phyloP scores from a whole-genome alignment of 30 jellyfish, hydroid and myxozoan species.

The Aurelia coerulea region DNA sequence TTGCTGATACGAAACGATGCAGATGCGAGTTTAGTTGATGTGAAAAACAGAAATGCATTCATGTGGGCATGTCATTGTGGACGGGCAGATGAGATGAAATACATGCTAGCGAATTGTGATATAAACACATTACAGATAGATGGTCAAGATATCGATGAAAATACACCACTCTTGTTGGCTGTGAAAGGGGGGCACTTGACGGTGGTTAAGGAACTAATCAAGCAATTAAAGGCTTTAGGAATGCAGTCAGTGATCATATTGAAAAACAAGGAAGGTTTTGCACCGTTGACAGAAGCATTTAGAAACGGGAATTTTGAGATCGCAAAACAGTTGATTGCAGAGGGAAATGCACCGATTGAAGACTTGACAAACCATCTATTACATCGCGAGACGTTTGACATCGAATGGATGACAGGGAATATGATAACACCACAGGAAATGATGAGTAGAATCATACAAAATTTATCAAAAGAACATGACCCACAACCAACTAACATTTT shows the following conservation, averaged over 20 bases:
- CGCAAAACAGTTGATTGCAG: constrained; percentile 40
- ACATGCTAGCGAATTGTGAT: constrained; percentile 30
- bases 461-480: constrained; percentile 32
- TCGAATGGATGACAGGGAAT: constrained; percentile 23
- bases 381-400: constrained; percentile 15
- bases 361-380: constrained; percentile 33
- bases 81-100: constrained; percentile 38
- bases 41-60: constrained; percentile 44
- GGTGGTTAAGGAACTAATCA: constrained; percentile 21
- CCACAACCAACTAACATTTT: constrained; percentile 53
- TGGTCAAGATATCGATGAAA: constrained; percentile 39
- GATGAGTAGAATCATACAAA: constrained; percentile 33
- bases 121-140: constrained; percentile 40
- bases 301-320: constrained; percentile 53
- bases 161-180: constrained; percentile 39
- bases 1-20: constrained; percentile 22
- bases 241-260: constrained; percentile 35
- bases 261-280: constrained; percentile 19
- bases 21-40: constrained; percentile 42
- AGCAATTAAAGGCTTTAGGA: not conserved
- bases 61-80: constrained; percentile 67
- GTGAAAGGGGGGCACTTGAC: constrained; percentile 40
- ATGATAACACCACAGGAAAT: constrained; percentile 33
- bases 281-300: constrained; percentile 65
- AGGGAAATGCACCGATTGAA: constrained; percentile 51